Conservation (phyloP, 1,140 invertebrate species). For the Andricus grossulariae region DNA sequence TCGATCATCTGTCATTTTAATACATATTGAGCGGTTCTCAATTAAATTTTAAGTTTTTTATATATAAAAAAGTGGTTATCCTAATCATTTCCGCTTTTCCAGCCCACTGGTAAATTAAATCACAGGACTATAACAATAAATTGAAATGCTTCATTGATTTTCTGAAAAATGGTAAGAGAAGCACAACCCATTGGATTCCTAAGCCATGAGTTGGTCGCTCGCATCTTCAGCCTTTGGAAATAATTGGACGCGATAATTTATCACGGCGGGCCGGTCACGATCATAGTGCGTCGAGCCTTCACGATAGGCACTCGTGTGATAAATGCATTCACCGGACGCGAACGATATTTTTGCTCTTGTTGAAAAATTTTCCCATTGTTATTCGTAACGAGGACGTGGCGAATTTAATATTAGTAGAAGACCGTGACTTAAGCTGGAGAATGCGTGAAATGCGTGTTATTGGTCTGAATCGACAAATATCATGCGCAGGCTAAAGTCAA, state of each 20-base stretch:
- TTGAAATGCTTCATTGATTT: slow-evolving; percentile 15
- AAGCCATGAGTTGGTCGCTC: background rate
- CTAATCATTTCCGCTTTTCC: too few relatives aligned
- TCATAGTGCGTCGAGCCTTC: background rate
- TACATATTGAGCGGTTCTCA: too few relatives aligned
- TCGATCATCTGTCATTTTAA: too few relatives aligned
- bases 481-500: background rate
- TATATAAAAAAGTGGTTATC: too few relatives aligned
- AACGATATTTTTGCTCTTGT: background rate
- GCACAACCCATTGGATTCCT: background rate
- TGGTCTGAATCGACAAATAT: slow-evolving; percentile 6
- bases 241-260: slow-evolving; percentile 30
- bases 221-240: background rate
- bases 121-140: slow-evolving; percentile 7
- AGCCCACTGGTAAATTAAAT: background rate
- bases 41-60: too few relatives aligned
- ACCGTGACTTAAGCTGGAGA: background rate
- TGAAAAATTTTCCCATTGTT: slow-evolving; percentile 14
- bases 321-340: slow-evolving; percentile 15
- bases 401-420: slow-evolving; percentile 14
- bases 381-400: slow-evolving; percentile 30
- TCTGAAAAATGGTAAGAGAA: slow-evolving; percentile 16
- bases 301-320: slow-evolving; percentile 18
- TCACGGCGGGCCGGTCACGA: slow-evolving; percentile 9
- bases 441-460: background rate